These are phyloP conservation scores for Rhinolophus ferrumequinum DNA, from an alignment of 2,113 vertebrate genomes.

Conservation along the genomic window DNA sequence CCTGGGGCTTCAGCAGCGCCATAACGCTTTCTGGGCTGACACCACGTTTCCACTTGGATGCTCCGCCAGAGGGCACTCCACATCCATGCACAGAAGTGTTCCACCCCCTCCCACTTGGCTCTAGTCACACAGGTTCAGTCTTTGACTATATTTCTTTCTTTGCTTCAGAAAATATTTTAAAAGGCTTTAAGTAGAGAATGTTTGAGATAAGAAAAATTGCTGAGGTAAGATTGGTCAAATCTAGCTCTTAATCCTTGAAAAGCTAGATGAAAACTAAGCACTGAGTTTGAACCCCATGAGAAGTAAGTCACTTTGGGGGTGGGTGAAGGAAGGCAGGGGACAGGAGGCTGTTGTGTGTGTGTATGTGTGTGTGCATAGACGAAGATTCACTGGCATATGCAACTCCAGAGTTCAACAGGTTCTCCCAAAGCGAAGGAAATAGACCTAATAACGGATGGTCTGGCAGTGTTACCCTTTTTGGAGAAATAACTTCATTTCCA, in stretches of 20 bases:
- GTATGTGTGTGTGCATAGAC: too few relatives aligned
- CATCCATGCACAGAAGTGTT: accelerated
- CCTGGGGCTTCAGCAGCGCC: not conserved
- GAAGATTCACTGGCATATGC: not conserved
- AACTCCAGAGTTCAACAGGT: not conserved
- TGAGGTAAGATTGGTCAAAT: not conserved
- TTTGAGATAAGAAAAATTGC: not conserved
- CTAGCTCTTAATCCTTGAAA: not conserved
- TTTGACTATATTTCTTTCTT: not conserved
- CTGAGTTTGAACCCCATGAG: not conserved
- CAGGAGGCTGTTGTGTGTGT: too few relatives aligned
- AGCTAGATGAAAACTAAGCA: not conserved
- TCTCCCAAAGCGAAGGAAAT: not conserved
- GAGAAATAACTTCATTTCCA: slow-evolving; percentile 38
- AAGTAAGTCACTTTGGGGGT: not conserved
- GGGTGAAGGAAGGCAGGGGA: not conserved
- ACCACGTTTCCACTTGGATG: accelerated
- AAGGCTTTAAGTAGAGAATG: not conserved
- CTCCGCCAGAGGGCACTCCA: accelerated
- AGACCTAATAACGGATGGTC: not conserved
- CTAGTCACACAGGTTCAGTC: not conserved
- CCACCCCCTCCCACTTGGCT: not conserved
- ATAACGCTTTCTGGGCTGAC: not conserved
- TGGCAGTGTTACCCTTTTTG: not conserved
- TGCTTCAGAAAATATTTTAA: not conserved